These are phyloP conservation scores for Chelonia mydas DNA, from an alignment of 2,797 vertebrate genomes.

Conservation along the genomic window DNA sequence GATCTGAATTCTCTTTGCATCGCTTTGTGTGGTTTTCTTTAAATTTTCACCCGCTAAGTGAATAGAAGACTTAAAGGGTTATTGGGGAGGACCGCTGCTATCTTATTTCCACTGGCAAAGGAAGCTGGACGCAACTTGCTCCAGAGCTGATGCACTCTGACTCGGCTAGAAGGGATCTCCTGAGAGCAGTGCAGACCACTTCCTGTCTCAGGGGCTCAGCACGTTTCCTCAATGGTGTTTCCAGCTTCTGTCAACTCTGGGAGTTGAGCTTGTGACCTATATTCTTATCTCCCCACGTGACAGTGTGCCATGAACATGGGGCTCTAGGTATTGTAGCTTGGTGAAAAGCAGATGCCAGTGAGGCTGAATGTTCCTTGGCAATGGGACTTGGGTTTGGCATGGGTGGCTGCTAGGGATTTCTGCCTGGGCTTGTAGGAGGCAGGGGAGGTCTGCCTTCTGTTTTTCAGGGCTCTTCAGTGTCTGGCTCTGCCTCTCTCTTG, in stretches of 20 bases:
- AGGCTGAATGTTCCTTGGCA: neutral
- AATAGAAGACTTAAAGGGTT: neutral
- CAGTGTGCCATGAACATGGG: neutral
- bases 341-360: neutral
- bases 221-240: neutral
- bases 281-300: neutral
- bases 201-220: neutral
- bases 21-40: neutral
- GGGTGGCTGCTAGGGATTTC: neutral
- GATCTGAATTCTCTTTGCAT: neutral
- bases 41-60: neutral
- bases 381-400: neutral
- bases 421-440: rapidly evolving
- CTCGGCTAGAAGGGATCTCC: rapidly evolving
- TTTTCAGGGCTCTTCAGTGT: neutral
- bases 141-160: neutral
- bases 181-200: neutral
- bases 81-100: rapidly evolving
- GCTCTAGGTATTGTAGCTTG: neutral
- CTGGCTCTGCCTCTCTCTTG: rapidly evolving
- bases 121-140: neutral
- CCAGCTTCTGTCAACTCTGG: neutral
- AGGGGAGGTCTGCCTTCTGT: rapidly evolving
- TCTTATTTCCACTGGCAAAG: neutral
- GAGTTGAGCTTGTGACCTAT: neutral